Base-by-base conservation (phyloP, 2,797 vertebrate species). In the Sternarchorhynchus goeldii region DNA sequence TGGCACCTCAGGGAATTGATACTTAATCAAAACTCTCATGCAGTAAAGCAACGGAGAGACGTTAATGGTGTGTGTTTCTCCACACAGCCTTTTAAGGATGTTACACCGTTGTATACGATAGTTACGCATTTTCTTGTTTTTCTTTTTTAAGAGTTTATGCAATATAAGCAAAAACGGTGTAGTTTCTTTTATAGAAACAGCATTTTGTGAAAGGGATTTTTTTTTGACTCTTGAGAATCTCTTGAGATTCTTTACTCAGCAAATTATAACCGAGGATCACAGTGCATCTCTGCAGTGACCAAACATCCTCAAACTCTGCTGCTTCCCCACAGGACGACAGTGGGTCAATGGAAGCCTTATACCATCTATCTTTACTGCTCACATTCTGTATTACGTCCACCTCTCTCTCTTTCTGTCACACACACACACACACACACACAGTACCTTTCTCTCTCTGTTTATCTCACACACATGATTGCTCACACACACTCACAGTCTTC, bases 11-110 rank as follows among this genome's bases (percentile, higher is more conserved):
- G 83, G 78, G 81, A 85, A 58, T 71, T 53, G 71, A 69, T 75
- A 64, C 62, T 83, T 83, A 81, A 84, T 82, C 80, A 79, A 83
- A 83, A 73, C 62, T 72, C 53, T 50, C 72, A 73, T 41, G 45
- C 74, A 68, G 58, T 58, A 80, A 81, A 80, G 76, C 55, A 78
- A 58, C 59, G 50, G 60, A 64, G 68, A 80, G 29, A 74, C 64
- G 21, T 36, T 78, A 64, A 70, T 73, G 20, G 4, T 39, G 67
- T 31, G 67, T 66, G 59, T 60, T 76, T 62, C 21, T 14, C 45
- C 63, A 62, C 36, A 34, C 41, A 5, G 29, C n/a, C 29, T 76
- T 63, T 72, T 72, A 50, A 53, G 21, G 36, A 76, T 73, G 56
- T 31, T 59, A 73, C 16, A 32, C n/a, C 53, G 21, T n/a, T 39